phyloP scores from a whole-genome alignment of 2,888 invertebrate species.

The Tipula lateralis region DNA sequence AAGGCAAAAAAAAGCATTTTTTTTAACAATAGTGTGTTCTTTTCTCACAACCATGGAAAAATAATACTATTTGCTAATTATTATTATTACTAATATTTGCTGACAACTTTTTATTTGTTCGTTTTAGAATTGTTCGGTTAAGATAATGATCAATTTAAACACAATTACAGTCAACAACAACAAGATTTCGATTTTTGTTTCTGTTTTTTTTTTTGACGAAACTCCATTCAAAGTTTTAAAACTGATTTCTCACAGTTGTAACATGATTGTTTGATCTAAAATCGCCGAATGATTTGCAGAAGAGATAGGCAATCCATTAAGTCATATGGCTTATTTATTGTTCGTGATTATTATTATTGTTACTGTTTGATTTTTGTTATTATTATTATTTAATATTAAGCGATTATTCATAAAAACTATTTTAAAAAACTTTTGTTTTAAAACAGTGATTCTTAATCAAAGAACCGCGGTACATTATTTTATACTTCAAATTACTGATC shows the following conservation, averaged over 20 bases:
- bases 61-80: not conserved
- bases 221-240: not conserved
- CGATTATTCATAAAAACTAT: not conserved
- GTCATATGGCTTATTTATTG: not conserved
- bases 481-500: no score
- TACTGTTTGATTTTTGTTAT: not conserved
- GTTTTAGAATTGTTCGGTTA: not conserved
- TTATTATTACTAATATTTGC: conserved; percentile 1
- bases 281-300: not conserved
- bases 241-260: not conserved
- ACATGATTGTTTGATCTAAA: not conserved
- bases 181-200: not conserved
- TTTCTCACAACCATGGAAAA: not conserved
- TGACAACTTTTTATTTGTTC: not conserved
- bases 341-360: not conserved
- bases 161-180: not conserved
- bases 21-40: not conserved
- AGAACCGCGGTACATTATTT: not conserved
- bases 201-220: not conserved
- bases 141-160: conserved; percentile 6
- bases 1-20: not conserved
- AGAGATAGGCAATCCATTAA: not conserved
- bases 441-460: not conserved
- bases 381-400: not conserved
- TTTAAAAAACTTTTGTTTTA: not conserved